Base-by-base conservation (phyloP, 2,888 invertebrate genomes). In the Monochamus alternatus region DNA sequence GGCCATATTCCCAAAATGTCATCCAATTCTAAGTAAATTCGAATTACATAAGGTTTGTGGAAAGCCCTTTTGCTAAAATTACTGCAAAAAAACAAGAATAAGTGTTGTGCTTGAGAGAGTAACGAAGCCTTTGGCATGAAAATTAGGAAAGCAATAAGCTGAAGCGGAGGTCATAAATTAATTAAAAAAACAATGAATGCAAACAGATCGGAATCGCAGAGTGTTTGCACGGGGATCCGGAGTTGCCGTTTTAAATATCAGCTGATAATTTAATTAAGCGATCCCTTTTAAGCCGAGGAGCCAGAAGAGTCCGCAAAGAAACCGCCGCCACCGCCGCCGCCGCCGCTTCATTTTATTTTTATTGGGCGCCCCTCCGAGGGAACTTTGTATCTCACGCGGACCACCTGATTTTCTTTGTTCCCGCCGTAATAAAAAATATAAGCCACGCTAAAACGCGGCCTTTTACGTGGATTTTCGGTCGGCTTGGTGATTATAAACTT, bases 201-300 rank as follows among this genome's bases (percentile, higher is more conserved):
- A 78, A 80, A 80, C 78, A 75, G 78, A 80, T 78, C 77, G 73
- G 72, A 68, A 76, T 74, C 78, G 62, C 74, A 74, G 77, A 63
- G 76, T 72, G 64, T 81, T 81, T 80, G 80, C 81, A 77, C 79
- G 75, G 79, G 73, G 76, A 76, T 77, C 76, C 73, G 76, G 76
- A 69, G 84, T 22, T 55, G 81, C 86, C 84, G 87, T 86, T 88
- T 88, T 87, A 88, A 88, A 88, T 88, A 88, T 88, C 88, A 87
- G 87, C 87, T 87, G 88, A 88, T 89, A 88, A 89, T 89, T 89
- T 88, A 89, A 89, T 89, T 89, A 89, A 88, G 88, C 86, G 86
- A 85, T 86, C 86, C 87, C 86, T 86, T 85, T 85, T 83, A 86
- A 85, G 85, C 85, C 60, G 30, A 86, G 84, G 85, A 85, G 85